Evolutionary conservation across 2,888 invertebrate genomes (phyloP), one percentile per base, ranked within the genome.

Genomic region (Tetramorium bicarinatum): DNA sequence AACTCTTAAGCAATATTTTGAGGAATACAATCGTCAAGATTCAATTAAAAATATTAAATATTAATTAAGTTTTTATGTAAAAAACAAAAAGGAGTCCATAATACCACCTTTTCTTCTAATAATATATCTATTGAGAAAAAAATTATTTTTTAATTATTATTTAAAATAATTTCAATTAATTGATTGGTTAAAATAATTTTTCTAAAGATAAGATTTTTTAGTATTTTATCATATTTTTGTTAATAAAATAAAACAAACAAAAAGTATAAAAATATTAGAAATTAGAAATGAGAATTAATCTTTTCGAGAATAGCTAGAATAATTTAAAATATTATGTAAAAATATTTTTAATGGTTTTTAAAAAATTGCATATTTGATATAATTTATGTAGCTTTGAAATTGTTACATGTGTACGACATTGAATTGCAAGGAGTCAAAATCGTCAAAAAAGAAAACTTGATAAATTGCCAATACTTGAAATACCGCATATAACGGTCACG

Each of bases 391-490:
- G n/a, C 34, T 77, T 41, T n/a, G 72, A 44, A 79, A 79, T 54
- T 56, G 11, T 25, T 52, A 41, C 47, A 25, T 11, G 77, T 38
- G 15, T n/a, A 29, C 29, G 9, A 6, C 9, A 7, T 69, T 44
- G 56, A 54, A 6, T 15, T n/a, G 15, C 47, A 21, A 56, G 25
- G 7, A 8, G 6, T 56, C 54, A n/a, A 56, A 1, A 41, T 76
- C 41, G 8, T 56, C 13, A 44, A 34, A 69, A 49, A 11, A 9
- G 18, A 6, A 72, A 54, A 11, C 21, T 71, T 79, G 72, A 56
- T 18, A 71, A 44, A 44, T 1, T 18, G 79, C 56, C 56, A 79
- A 71, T 79, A 79, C 7, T 56, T 2, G 3, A 54, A 77, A 66
- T 52, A 71, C 21, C 71, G 41, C 9, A 13, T 25, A 34, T 2